Base-by-base conservation (phyloP, 2,888 invertebrate genomes). In the Zeuzera pyrina region DNA sequence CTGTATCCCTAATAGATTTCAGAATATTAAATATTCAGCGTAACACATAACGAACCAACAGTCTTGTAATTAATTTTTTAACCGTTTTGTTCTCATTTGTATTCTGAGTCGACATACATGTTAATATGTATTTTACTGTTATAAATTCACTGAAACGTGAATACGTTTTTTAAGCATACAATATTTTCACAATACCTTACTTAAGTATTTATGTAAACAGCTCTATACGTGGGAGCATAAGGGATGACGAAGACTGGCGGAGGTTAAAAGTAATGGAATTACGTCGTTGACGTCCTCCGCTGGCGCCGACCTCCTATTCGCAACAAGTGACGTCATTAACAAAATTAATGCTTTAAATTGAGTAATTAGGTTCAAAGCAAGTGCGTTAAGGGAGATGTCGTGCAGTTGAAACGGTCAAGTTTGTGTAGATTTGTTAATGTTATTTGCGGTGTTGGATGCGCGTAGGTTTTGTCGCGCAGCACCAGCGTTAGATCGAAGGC, bases 401-500 rank as follows among this genome's bases (percentile, higher is more conserved):
- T 55, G 45, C 49, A 55, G 55, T 59, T 46, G 54, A 52, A 66
- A 58, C 47, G 58, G 61, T 66, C 56, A 61, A 59, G 67, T 68
- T 59, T 55, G 65, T 60, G 63, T 68, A 56, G 61, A 64, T 64
- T 58, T 44, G 47, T 47, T 52, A 55, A 66, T 69, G 67, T 71
- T 77, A 70, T 76, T 79, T 73, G 76, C 69, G 73, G 66, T 66
- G 64, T 54, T 28, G 65, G 37, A 45, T 74, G 76, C 72, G 79
- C 76, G 69, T 35, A 36, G 50, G 55, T 36, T 44, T 35, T 43
- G 35, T 36, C 62, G 77, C 74, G 76, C 77, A 73, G 47, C 64
- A 44, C 56, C n/a, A 58, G 55, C 52, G 72, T 57, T 68, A 74
- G 74, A 81, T 79, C 79, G 81, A 79, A 79, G 73, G 68, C 61